Base-by-base conservation (phyloP, 1,140 invertebrate species). In the Drosophila seguyi region DNA sequence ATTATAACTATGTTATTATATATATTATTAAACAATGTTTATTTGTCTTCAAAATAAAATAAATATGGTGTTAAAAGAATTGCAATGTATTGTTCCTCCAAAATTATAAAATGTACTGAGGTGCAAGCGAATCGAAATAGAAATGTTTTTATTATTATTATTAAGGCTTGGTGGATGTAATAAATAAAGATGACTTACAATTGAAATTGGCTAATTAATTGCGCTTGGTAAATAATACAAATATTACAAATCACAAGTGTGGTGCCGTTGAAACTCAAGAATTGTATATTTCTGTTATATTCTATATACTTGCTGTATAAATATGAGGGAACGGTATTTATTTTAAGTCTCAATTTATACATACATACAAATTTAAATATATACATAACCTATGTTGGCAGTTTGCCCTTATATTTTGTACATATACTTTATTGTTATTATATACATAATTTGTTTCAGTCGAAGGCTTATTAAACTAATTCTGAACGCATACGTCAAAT, bases 281-380 rank as follows among this genome's bases (percentile, higher is more conserved):
- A 27, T 27, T 3, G n/a, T 27, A 60, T 53, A 53, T 66, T 44
- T 13, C 4, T 44, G 29, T 38, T 53, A 44, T 53, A 20, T 66
- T 31, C 8, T 52, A 67, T 66, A 14, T 66, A 44, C 29, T 53
- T 69, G 38, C 66, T 53, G 61, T 69, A 44, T 69, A 52, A 69
- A 38, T 66, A 67, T 67, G 66, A 69, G 66, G 66, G 42, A 69
- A 66, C 66, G 47, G 61, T 66, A 67, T 69, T 69, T 66, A 69
- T 69, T 66, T 69, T 67, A 69, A 69, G 61, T 69, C 38, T 69
- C 66, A 69, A 69, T 69, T 69, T 69, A 69, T 69, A 69, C 66
- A 69, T 69, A 69, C 66, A 69, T 69, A 69, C 66, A 69, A 69
- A 69, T 66, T 69, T 69, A 69, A 69, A 66, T 69, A 69, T 69